A percentile compares a stretch with the other conserved stretches of the same genome.
Evolutionary conservation across 2,888 invertebrate genomes (phyloP).

Genomic region (Apamea monoglypha): DNA sequence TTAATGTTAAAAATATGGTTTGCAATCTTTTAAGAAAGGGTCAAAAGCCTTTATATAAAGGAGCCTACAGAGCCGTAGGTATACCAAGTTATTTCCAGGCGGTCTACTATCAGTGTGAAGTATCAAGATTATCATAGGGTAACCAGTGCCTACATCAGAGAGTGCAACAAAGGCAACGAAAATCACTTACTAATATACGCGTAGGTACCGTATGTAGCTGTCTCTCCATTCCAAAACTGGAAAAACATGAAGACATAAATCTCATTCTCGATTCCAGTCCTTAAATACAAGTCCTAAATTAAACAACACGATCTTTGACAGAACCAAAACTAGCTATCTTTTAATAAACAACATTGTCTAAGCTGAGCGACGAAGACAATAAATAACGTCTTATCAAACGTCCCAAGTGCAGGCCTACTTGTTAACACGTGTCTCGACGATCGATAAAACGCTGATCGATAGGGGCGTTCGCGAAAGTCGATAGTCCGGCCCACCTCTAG

Average conservation of each 20-base stretch:
- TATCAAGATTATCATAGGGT: neutral
- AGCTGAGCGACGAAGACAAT: conserved; percentile 42
- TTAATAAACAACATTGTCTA: conserved; percentile 57
- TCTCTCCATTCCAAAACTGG: neutral
- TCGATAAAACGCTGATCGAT: conserved; percentile 78
- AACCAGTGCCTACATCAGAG: neutral
- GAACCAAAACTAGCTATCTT: conserved; percentile 50
- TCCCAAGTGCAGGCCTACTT: conserved; percentile 73
- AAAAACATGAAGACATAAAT: conserved; percentile 4
- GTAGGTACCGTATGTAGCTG: neutral
- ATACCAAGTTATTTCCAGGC: neutral
- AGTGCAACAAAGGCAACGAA: neutral
- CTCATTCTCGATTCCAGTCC: neutral
- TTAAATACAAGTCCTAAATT: conserved; percentile 21
- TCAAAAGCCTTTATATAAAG: too few relatives aligned
- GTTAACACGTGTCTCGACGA: conserved; percentile 80
- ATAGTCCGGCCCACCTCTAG: conserved; percentile 51
- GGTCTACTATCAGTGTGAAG: neutral
- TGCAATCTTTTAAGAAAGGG: neutral
- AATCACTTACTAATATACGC: neutral
- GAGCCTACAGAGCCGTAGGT: neutral
- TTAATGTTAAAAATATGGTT: neutral
- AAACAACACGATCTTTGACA: conserved; percentile 55
- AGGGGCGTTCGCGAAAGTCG: conserved; percentile 68
- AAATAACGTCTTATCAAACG: conserved; percentile 78